Base-by-base conservation (phyloP, 1,140 invertebrate genomes). In the Contarinia nasturtii region DNA sequence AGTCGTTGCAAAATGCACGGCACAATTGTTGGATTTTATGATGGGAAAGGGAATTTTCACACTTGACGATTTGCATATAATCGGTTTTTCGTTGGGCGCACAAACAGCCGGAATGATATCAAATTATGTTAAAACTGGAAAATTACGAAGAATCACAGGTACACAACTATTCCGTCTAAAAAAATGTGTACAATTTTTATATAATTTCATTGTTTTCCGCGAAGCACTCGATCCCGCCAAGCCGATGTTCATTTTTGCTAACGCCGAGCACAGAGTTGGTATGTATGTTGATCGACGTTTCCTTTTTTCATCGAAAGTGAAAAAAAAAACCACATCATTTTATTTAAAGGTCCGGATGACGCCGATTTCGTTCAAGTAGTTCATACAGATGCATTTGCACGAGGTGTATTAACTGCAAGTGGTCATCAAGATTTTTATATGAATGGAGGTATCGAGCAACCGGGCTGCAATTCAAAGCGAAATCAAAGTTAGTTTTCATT, bases 401-500 rank as follows among this genome's bases (percentile, higher is more conserved):
- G 68, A 33, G 74, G 74, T 1, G 69, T 70, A 60, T 51, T 68
- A 11, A 60, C 60, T 55, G 43, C 57, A 1, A 59, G 66, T 50
- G 77, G 77, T 0, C 66, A 74, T 49, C 59, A 72, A 10, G 87
- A 91, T 60, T 91, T 88, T 63, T 90, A 90, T 64, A 80, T 88
- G 20, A 90, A 91, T 58, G 86, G 86, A 10, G 87, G 86, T 33
- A 84, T 81, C 37, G 80, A 80, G 54, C 87, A 91, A 55, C 86
- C 86, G 2, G 86, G 85, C 44, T 91, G 86, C 18, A 21, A 20
- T 18, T 5, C 17, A 43, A 3, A 18, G 7, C 14, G 12, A 17
- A 20, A 18, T 21, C 18, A 43, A 12, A 12, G n/a, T 18, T 43
- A 12, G 10, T 4, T 18, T 18, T 43, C n/a, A 21, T 11, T 18